phyloP scores from a whole-genome alignment of 2,888 invertebrate species.

The Brachyopa scutellaris region DNA sequence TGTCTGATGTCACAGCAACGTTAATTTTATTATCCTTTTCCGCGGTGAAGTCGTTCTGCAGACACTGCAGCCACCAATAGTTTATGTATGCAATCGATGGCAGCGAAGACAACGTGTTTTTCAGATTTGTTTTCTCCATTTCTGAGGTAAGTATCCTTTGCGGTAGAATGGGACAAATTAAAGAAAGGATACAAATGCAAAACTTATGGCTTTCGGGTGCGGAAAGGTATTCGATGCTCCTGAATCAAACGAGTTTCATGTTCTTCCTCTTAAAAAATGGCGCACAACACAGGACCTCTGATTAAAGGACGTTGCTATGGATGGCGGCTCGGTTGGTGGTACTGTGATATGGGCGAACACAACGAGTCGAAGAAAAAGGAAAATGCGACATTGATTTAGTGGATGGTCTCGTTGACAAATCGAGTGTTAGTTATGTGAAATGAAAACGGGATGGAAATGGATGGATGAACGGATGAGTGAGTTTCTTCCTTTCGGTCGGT shows the following conservation, averaged over 20 bases:
- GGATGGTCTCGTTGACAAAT: constrained; percentile 75
- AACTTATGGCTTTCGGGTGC: constrained; percentile 55
- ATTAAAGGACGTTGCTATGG: neutral
- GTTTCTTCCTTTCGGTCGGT: constrained; percentile 14
- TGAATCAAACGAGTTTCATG: constrained; percentile 43
- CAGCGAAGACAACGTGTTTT: constrained; percentile 11
- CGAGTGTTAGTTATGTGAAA: constrained; percentile 74
- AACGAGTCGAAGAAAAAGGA: constrained; percentile 11
- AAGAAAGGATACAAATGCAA: constrained; percentile 35
- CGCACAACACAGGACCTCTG: constrained; percentile 18
- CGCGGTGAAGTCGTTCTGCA: constrained; percentile 10
- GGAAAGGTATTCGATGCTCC: constrained; percentile 35
- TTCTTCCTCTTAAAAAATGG: too few species aligned
- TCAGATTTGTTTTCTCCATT: constrained; percentile 6
- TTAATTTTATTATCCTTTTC: constrained; percentile 65
- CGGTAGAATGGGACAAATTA: constrained; percentile 29
- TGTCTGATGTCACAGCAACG: constrained; percentile 41
- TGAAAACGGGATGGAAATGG: constrained; percentile 64
- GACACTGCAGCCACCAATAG: constrained; percentile 23
- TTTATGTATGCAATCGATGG: constrained; percentile 39
- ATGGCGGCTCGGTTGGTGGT: neutral
- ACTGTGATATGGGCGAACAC: neutral
- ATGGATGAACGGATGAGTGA: constrained; percentile 56
- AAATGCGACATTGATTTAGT: constrained; percentile 75
- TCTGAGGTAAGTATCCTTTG: neutral